phyloP scores from a whole-genome alignment of 2,888 invertebrate genomes.

The Agriopis aurantiaria region DNA sequence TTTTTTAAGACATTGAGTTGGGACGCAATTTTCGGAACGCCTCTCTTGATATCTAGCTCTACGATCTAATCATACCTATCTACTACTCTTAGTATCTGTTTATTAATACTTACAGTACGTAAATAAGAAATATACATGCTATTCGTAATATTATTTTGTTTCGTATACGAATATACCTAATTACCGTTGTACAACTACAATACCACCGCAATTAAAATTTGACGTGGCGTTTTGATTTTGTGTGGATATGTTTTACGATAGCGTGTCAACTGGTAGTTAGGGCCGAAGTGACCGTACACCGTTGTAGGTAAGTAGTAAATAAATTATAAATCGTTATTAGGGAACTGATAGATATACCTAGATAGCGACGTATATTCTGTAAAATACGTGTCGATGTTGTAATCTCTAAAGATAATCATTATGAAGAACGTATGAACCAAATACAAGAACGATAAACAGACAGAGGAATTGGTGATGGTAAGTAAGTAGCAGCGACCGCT shows the following conservation, averaged over 20 bases:
- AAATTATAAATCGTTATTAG: constrained; percentile 14
- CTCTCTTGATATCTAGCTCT: no score
- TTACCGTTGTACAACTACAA: not conserved
- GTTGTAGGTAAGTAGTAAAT: constrained; percentile 21
- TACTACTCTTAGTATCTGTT: no score
- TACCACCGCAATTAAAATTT: constrained; percentile 9
- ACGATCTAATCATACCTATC: no score
- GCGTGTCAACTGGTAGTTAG: constrained; percentile 43
- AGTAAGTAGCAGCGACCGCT: no score
- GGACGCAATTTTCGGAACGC: no score
- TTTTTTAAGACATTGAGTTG: no score
- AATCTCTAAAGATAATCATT: not conserved
- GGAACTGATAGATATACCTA: not conserved
- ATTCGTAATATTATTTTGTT: not conserved
- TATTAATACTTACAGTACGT: no score
- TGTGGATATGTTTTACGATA: constrained; percentile 35
- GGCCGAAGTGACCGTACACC: constrained; percentile 27
- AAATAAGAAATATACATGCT: not conserved
- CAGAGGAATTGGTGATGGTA: no score
- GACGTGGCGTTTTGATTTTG: constrained; percentile 27
- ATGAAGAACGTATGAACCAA: no score
- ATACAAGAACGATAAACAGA: no score
- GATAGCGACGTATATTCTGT: not conserved
- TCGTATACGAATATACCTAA: not conserved
- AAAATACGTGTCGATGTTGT: not conserved